phyloP scores from a whole-genome alignment of 2,797 vertebrate species.

The Falco naumanni region DNA sequence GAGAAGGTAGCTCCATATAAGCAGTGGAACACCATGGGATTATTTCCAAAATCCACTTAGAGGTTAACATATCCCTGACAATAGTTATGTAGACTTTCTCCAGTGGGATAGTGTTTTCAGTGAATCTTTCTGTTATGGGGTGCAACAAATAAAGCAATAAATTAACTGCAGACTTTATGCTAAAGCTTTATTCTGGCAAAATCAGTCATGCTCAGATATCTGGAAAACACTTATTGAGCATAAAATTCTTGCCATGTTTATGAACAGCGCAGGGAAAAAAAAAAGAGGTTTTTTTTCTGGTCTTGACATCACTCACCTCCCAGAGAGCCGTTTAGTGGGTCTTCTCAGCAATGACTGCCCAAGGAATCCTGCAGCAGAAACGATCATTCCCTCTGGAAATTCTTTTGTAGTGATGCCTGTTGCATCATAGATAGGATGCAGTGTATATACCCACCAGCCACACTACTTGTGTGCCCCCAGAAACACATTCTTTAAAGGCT shows the following conservation, averaged over 20 bases:
- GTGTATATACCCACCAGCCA: neutral
- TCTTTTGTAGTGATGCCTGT: neutral
- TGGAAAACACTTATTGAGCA: neutral
- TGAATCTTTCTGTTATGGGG: neutral
- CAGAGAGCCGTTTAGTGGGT: neutral
- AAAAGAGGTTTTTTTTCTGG: neutral
- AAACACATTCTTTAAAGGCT: neutral
- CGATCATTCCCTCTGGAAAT: rapidly evolving
- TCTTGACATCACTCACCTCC: neutral
- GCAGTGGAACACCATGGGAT: neutral
- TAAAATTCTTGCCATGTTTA: neutral
- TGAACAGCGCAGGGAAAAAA: neutral
- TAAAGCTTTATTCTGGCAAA: neutral
- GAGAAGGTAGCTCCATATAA: neutral
- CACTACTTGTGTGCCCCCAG: neutral
- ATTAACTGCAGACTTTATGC: neutral
- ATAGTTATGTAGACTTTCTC: neutral
- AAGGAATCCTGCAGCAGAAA: neutral
- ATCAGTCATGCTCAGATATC: neutral
- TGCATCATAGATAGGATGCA: neutral
- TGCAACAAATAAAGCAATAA: neutral
- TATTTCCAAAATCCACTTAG: neutral
- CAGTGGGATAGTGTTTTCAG: rapidly evolving
- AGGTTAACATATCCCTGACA: neutral
- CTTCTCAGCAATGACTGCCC: neutral